Evolutionary conservation across 30 jellyfish, hydroid and myxozoan species (phyloP).

Genomic region (Phacellophora camtschatica): DNA sequence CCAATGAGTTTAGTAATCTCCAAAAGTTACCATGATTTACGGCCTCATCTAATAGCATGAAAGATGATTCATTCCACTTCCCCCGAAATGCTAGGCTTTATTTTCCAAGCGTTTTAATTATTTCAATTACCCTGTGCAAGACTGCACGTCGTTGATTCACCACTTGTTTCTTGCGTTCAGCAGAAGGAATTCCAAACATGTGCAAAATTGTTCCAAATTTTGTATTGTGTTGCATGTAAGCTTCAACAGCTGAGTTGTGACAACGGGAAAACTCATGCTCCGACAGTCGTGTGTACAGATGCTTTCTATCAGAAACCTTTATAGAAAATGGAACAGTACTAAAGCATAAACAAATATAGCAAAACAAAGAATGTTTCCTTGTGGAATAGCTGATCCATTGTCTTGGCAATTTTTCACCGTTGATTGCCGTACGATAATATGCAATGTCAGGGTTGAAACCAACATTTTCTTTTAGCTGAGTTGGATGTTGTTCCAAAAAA

Average conservation of each 20-base stretch:
- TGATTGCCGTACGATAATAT: neutral
- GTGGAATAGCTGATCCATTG: conserved; percentile 35
- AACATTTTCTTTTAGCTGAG: conserved; percentile 8
- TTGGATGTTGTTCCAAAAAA: conserved; percentile 15
- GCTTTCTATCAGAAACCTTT: neutral
- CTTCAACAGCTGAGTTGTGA: neutral
- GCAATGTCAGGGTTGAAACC: conserved; percentile 24
- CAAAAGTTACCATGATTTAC: conserved; percentile 33
- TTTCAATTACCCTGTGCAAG: conserved; percentile 1
- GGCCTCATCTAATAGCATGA: neutral
- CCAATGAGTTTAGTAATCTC: conserved; percentile 9
- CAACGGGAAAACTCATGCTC: conserved; percentile 21
- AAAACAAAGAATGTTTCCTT: neutral
- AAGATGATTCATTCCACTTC: conserved; percentile 12
- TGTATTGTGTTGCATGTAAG: conserved; percentile 4
- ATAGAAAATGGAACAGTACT: neutral
- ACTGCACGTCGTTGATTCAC: conserved; percentile 8
- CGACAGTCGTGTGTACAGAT: conserved; percentile 18
- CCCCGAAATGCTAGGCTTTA: conserved; percentile 50
- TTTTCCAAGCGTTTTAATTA: conserved; percentile 5
- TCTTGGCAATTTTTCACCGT: conserved; percentile 37
- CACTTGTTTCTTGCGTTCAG: neutral
- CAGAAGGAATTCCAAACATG: conserved; percentile 3
- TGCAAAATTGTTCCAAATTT: neutral
- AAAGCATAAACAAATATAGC: conserved; percentile 23